Evolutionary conservation across 2,113 vertebrate species (phyloP).

Genomic region (Glareola pratincola): DNA sequence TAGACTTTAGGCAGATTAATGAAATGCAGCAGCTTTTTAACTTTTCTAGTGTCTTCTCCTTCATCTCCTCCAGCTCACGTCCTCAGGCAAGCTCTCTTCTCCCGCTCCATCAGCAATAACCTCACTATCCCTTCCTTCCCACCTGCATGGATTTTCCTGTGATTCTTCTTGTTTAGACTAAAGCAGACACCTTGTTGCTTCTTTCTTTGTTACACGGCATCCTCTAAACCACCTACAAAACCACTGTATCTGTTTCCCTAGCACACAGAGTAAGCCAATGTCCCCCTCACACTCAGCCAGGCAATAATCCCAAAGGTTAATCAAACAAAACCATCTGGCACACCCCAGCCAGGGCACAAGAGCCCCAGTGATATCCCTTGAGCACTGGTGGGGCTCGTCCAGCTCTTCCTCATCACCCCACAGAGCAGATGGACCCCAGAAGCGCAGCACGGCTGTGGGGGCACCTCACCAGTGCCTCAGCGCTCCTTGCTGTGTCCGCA

Average conservation of each 20-base stretch:
- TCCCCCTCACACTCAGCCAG: rapidly evolving
- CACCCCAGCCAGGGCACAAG: neutral
- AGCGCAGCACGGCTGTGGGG: neutral
- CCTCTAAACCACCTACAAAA: neutral
- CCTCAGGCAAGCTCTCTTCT: neutral
- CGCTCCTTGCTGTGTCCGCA: neutral
- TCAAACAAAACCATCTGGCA: neutral
- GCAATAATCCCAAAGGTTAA: neutral
- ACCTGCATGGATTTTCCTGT: neutral
- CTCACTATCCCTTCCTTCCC: neutral
- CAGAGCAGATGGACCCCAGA: neutral
- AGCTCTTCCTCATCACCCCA: neutral
- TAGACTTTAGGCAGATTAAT: neutral
- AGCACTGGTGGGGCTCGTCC: neutral
- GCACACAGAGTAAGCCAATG: neutral
- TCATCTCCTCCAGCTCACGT: neutral
- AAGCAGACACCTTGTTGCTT: neutral
- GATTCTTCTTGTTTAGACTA: neutral
- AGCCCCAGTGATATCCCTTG: rapidly evolving
- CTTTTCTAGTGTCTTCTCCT: neutral
- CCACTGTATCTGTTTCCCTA: rapidly evolving
- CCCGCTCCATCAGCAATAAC: neutral
- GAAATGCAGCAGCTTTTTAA: neutral
- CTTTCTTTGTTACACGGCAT: neutral
- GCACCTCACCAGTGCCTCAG: neutral